Evolutionary conservation across 2,888 invertebrate genomes (phyloP), one percentile per base, ranked within the genome.

Genomic region (Thymelicus lineola): DNA sequence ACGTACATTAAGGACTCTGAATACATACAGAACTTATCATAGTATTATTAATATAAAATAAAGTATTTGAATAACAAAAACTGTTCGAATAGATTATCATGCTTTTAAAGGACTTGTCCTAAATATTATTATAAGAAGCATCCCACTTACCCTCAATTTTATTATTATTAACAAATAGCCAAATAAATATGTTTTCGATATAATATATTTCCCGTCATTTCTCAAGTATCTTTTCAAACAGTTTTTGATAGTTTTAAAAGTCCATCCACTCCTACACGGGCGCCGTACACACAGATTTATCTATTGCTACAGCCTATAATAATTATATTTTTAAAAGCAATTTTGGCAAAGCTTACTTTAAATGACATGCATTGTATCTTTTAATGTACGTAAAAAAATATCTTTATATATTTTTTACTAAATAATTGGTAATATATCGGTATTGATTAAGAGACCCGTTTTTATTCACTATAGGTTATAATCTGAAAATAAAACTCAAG

Each of bases 11-110:
- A 3, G 17, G 15, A 50, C 48, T 28, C 28, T 50, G 59, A 59
- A 42, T 59, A 42, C 59, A 59, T 59, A 59, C 59, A 59, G 28
- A 55, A 59, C 38, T 59, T 59, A 59, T 42, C 3, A 17, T 59
- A 42, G 3, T 20, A 42, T 7, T 42, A 42, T 42, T 15, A 42
- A 42, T 42, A 38, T 59, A 59, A 59, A 38, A 59, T 38, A 38
- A 59, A 42, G 7, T 17, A 42, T 36, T 59, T 38, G 0, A 15
- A 15, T 20, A 17, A 17, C 12, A n/a, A 59, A n/a, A 59, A 42
- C 42, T 59, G 59, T 42, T 59, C 15, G 58, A 36, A 58, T 58
- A 58, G 58, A 36, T 15, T 28, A 28, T 28, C 28, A 28, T 28
- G 28, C 28, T 28, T 28, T 28, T 28, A 5, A 3, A 5, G 28